Evolutionary conservation across 2,888 invertebrate genomes (phyloP).

Genomic region (Agrenia bidenticulata): DNA sequence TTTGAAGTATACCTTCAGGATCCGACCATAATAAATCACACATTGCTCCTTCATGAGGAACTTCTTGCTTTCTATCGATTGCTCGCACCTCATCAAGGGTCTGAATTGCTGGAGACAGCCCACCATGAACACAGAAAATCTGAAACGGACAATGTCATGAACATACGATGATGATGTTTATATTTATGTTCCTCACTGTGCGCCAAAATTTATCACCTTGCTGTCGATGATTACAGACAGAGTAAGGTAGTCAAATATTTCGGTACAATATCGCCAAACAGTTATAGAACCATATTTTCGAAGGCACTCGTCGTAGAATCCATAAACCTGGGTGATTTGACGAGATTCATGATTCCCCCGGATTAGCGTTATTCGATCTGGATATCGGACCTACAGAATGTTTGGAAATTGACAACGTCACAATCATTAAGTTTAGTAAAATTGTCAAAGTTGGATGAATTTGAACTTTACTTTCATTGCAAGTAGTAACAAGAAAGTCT

Average conservation of each 20-base stretch:
- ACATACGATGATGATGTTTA: background rate
- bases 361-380: constrained; percentile 96
- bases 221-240: constrained; percentile 96
- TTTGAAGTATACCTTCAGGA: constrained; percentile 76
- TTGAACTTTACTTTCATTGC: constrained; percentile 96
- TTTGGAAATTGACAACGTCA: no score
- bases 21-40: constrained; percentile 99
- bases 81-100: constrained; percentile 97
- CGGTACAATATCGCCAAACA: constrained; percentile 99
- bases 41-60: constrained; percentile 98
- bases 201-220: constrained; percentile 62
- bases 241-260: constrained; percentile 97
- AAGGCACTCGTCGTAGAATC: constrained; percentile 98
- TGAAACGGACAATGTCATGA: constrained; percentile 52
- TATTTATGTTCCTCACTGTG: constrained; percentile 12
- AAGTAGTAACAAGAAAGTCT: constrained; percentile 92
- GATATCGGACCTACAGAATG: constrained; percentile 85
- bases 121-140: constrained; percentile 99
- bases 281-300: constrained; percentile 97
- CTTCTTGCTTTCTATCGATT: constrained; percentile 98
- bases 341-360: constrained; percentile 98
- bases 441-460: no score
- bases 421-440: no score
- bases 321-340: constrained; percentile 99
- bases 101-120: constrained; percentile 96